phyloP scores from a whole-genome alignment of 2,888 invertebrate species.

The Eristalinus aeneus region DNA sequence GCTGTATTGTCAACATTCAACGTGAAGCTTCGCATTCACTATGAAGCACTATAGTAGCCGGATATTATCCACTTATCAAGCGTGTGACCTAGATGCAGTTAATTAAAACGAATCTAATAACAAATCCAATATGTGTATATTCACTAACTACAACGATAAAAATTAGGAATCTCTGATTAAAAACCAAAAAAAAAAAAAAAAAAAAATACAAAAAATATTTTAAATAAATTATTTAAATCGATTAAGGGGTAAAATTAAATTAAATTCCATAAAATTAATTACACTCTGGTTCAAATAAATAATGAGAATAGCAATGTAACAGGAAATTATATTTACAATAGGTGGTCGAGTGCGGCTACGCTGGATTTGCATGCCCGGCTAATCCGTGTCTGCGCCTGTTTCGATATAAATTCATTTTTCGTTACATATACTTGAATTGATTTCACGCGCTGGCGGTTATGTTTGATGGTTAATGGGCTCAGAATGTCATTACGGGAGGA shows the following conservation, averaged over 20 bases:
- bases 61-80: background rate
- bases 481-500: background rate
- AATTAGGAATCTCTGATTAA: constrained; percentile 11
- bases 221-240: background rate
- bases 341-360: background rate
- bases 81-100: constrained; percentile 13
- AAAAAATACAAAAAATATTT: background rate
- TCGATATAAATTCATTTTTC: constrained; percentile 5
- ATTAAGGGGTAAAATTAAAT: background rate
- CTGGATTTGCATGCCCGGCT: constrained; percentile 12
- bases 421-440: background rate
- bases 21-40: constrained; percentile 32
- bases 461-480: background rate
- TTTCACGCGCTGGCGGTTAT: background rate
- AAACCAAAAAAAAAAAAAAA: no score
- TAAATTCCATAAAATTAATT: constrained; percentile 17
- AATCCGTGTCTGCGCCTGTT: background rate
- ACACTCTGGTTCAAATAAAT: background rate
- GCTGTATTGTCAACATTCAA: constrained; percentile 62
- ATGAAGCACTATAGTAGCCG: background rate
- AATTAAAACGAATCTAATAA: constrained; percentile 5
- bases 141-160: constrained; percentile 2
- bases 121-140: background rate
- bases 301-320: background rate
- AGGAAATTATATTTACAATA: constrained; percentile 23